phyloP scores from a whole-genome alignment of 2,113 vertebrate genomes.

The Felis catus region F.catus_Fca126_mat1.0 CM031415.1:65364501-65365000 shows the following conservation, averaged over 20 bases:
- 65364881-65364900: not conserved
- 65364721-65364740: not conserved
- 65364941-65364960: not conserved
- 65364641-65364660: not conserved
- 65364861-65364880: not conserved
- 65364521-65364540: not conserved
- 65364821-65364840: not conserved
- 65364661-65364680: not conserved
- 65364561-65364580: not conserved
- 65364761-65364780: not conserved
- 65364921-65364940: not conserved
- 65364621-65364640: not conserved
- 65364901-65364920: not conserved
- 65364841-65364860: not conserved
- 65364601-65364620: not conserved
- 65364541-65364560: not conserved
- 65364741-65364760: not conserved
- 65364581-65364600: not conserved
- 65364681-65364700: not conserved
- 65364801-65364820: not conserved
- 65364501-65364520: not conserved
- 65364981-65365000: not conserved
- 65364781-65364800: not conserved
- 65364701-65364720: not conserved
- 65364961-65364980: not conserved